Conservation (phyloP, 2,113 vertebrate genomes). For the Colinus virginianus region DNA sequence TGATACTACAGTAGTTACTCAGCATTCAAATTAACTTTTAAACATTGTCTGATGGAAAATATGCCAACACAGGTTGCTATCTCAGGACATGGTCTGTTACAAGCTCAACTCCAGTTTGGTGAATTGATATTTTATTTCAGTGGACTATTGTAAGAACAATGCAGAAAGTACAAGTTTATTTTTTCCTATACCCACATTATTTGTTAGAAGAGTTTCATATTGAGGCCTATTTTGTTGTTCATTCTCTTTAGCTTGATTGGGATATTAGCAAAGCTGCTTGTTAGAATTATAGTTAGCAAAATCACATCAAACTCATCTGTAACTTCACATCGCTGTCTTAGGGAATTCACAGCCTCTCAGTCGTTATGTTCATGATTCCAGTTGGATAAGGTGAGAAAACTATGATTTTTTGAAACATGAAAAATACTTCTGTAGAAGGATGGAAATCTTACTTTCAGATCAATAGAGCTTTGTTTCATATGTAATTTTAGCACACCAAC, state of each 20-base stretch:
- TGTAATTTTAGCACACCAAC: not conserved
- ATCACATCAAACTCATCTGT: not conserved
- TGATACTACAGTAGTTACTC: not conserved
- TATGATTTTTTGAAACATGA: not conserved
- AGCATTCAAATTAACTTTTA: not conserved
- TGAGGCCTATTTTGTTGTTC: not conserved
- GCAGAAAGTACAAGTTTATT: not conserved
- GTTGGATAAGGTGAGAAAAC: not conserved
- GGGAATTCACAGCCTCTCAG: not conserved
- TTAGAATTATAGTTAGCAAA: not conserved
- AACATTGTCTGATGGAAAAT: not conserved
- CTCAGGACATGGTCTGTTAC: not conserved
- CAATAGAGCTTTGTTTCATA: not conserved
- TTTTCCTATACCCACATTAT: not conserved
- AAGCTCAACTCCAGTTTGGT: not conserved
- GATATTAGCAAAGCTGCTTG: not conserved
- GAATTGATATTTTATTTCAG: not conserved
- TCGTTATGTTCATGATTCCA: not conserved
- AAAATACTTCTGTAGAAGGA: not conserved
- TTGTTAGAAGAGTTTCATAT: not conserved
- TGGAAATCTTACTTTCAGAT: not conserved
- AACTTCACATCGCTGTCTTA: not conserved
- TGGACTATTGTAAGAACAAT: not conserved
- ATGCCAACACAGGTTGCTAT: not conserved
- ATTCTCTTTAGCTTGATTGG: not conserved